phyloP scores from a whole-genome alignment of 2,113 vertebrate genomes.

The Podilymbus podiceps region DNA sequence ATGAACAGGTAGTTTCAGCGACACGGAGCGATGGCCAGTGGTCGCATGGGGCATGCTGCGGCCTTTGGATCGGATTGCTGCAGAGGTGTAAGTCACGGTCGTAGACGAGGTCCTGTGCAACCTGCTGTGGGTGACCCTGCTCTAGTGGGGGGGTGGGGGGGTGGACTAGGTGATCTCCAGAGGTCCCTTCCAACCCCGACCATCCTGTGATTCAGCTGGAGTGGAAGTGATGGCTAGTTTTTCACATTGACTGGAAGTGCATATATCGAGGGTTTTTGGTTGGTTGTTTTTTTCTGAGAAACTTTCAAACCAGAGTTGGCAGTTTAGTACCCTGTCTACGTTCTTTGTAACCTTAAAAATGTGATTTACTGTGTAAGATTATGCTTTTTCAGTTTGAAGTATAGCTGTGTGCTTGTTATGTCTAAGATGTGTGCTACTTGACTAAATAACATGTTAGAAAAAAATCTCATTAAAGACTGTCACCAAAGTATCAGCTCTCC shows the following conservation, averaged over 20 bases:
- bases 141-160: too few species aligned
- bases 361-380: background rate
- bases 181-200: too few species aligned
- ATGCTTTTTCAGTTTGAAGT: background rate
- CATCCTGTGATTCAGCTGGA: background rate
- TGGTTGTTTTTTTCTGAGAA: background rate
- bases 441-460: background rate
- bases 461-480: background rate
- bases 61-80: background rate
- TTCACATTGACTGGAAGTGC: background rate
- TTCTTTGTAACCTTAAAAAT: background rate
- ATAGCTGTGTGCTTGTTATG: rapidly evolving
- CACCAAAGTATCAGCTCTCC: background rate
- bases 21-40: rapidly evolving
- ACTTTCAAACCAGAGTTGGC: background rate
- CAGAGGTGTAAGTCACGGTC: background rate
- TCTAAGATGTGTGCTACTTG: background rate
- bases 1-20: background rate
- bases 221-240: background rate
- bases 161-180: too few species aligned
- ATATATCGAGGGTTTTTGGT: background rate
- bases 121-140: too few species aligned
- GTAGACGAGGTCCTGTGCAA: too few species aligned
- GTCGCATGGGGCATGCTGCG: background rate
- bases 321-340: background rate